Base-by-base conservation (phyloP, 1,140 invertebrate species). In the Octopus sinensis region DNA sequence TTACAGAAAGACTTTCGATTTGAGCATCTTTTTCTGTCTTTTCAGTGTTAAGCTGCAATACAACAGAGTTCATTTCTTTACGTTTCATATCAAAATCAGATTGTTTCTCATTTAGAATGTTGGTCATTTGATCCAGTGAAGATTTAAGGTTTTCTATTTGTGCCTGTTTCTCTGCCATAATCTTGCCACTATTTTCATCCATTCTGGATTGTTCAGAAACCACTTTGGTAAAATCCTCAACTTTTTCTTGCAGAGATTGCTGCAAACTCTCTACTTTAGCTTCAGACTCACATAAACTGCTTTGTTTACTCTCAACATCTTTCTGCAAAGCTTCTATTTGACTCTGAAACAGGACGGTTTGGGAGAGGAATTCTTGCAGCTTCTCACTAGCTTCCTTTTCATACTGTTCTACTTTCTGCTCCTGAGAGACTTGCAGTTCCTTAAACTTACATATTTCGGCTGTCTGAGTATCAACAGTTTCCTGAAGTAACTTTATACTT, bases 91-190 rank as follows among this genome's bases (percentile, higher is more conserved):
- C 85, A 80, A 84, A 81, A 78, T 83, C 81, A 56, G 78, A 80
- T 9, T 83, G 84, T 82, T 84, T 82, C 54, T 84, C 82, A 80
- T 79, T 84, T 80, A 84, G 82, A 71, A 82, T 82, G 30, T 86
- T 84, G 52, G 80, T 82, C 51, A 83, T 43, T 51, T 86, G 51
- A 56, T 85, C 83, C 23, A 84, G 53, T 78, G 86, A 83, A 62
- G 81, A 78, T 6, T 68, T 76, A 76, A 86, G 56, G 75, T 83
- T 77, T 76, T 84, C 84, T 12, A 84, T 77, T 54, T 83, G 78
- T 53, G 9, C 17, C 9, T 62, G 9, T 17, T 12, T 62, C 17
- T 62, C 56, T 3, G 56, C 17, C 9, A 62, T 9, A 9, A 9
- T 9, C 9, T 17, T 9, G 56, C 17, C 56, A 9, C 17, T 62